Base-by-base conservation (phyloP, 2,797 vertebrate species). In the Sebastes nivosus region DNA sequence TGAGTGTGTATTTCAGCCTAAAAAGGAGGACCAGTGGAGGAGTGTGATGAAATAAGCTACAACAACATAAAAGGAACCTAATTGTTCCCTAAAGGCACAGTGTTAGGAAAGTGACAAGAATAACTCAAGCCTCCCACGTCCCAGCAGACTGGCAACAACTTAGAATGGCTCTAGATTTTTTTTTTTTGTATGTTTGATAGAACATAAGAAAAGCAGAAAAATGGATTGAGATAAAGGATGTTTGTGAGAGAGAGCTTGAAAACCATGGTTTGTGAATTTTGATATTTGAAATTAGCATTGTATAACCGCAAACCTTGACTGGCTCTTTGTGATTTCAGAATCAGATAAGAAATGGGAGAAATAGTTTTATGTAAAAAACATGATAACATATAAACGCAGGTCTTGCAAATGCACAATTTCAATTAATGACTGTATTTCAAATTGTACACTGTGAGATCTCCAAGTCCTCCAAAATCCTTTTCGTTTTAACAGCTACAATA, bases 1-100 rank as follows among this genome's bases (percentile, higher is more conserved):
- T 29, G 54, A 72, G 58, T 67, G 59, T 71, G 5, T 74, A n/a
- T 72, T 69, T 60, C 42, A 64, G 52, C 75, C 20, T 67, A 22
- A 77, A 77, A 85, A 68, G 85, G 81, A 91, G 73, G 74, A 79
- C 61, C 68, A 60, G 52, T 22, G 78, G 72, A 87, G 73, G 83
- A 91, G 69, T 80, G 72, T 81, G 83, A 91, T 89, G 90, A 93
- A 93, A 93, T 85, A 89, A 90, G 81, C 84, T 82, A 80, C 82
- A 93, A 90, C 80, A 85, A 91, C 84, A 90, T 89, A 82, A 88
- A 90, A 91, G 83, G 32, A 80, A 75, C 18, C 27, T 81, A 91
- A 93, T 87, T 87, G 81, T 86, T 88, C 93, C 93, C 94, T 73
- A 25, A 88, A 89, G 93, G 83, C 82, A 83, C 38, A 72, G 75